A percentile compares a stretch with the other conserved stretches of the same genome.
phyloP scores from a whole-genome alignment of 2,888 invertebrate genomes.

The Notocelia uddmanniana region DNA sequence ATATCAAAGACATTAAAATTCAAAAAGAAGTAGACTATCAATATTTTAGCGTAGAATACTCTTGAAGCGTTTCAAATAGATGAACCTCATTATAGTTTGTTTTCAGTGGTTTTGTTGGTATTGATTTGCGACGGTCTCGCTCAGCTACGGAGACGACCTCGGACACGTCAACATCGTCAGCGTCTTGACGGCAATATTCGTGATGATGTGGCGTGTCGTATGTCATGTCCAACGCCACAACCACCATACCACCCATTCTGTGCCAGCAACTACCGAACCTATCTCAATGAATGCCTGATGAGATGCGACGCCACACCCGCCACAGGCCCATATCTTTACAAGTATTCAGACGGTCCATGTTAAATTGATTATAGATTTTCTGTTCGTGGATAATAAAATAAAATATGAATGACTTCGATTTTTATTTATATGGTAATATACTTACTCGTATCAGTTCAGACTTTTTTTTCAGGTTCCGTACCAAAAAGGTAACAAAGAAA shows the following conservation, averaged over 20 bases:
- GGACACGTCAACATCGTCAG: too few species aligned
- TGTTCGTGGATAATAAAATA: not conserved
- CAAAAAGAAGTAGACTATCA: too few species aligned
- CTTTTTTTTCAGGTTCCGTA: too few species aligned
- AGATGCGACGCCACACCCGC: not conserved
- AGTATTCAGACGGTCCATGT: not conserved
- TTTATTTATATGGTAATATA: not conserved
- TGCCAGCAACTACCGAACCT: not conserved
- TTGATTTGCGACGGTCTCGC: not conserved
- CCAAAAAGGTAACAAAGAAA: too few species aligned
- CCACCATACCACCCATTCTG: constrained; percentile 3
- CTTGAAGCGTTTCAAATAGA: too few species aligned
- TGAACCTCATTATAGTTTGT: not conserved
- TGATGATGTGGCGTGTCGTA: not conserved
- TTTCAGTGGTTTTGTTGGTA: constrained; percentile 11
- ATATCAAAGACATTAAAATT: too few species aligned
- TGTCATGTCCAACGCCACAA: not conserved
- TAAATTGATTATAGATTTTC: too few species aligned
- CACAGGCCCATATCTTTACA: not conserved
- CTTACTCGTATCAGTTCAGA: too few species aligned
- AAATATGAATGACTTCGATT: not conserved
- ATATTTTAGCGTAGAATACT: too few species aligned
- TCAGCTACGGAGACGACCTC: not conserved
- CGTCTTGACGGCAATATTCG: rapidly evolving
- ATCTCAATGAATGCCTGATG: not conserved